Conservation (phyloP, 2,888 invertebrate species). For the Agrochola lota region DNA sequence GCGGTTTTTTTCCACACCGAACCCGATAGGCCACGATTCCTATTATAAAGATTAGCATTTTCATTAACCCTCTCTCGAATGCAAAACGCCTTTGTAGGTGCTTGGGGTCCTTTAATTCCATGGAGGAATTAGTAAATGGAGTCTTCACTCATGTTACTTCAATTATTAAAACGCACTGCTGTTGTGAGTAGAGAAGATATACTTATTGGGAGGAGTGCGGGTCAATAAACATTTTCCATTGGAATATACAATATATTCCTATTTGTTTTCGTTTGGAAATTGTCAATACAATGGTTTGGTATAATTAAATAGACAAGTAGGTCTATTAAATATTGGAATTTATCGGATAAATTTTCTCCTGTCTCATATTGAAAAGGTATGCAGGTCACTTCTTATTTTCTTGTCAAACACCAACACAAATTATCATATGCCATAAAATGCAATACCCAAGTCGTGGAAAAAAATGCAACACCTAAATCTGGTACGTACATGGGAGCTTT, state of each 20-base stretch:
- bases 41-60: constrained; percentile 75
- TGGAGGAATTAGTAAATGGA: constrained; percentile 31
- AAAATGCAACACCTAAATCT: background rate
- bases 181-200: background rate
- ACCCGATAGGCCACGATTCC: constrained; percentile 73
- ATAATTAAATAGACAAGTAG: background rate
- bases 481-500: background rate
- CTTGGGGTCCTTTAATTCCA: constrained; percentile 52
- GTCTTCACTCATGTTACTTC: background rate
- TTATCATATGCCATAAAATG: background rate
- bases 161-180: background rate
- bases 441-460: background rate
- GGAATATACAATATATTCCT: no score
- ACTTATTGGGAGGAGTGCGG: background rate
- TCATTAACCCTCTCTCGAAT: constrained; percentile 71
- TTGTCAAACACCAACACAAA: background rate
- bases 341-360: background rate
- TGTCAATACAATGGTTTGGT: background rate
- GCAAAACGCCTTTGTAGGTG: constrained; percentile 67
- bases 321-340: background rate
- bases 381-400: background rate
- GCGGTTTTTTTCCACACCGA: constrained; percentile 46
- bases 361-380: background rate
- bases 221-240: background rate
- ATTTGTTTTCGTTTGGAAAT: background rate